Evolutionary conservation across 2,888 invertebrate genomes (phyloP).

Genomic region (Sceliomorpha sp.): DNA sequence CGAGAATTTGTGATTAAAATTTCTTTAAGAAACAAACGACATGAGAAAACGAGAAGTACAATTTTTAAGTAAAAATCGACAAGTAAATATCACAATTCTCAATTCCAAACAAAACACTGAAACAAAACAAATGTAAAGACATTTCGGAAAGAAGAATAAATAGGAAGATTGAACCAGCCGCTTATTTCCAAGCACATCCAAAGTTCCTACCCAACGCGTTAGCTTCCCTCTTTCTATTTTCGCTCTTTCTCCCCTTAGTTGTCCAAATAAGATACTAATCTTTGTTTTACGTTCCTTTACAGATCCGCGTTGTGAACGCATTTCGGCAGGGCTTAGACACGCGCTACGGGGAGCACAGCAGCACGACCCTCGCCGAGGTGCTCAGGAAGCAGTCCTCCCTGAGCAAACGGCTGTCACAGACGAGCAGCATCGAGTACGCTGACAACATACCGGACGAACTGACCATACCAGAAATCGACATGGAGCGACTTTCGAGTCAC

Average conservation of each 20-base stretch:
- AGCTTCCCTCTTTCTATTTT: neutral
- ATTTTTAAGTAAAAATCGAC: too few species aligned
- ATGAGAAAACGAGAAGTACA: too few species aligned
- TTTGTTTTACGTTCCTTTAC: constrained; percentile 80
- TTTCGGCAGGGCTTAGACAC: constrained; percentile 97
- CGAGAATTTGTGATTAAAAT: too few species aligned
- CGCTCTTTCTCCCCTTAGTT: too few species aligned
- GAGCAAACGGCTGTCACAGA: constrained; percentile 94
- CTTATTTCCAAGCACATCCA: neutral
- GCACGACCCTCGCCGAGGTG: constrained; percentile 95
- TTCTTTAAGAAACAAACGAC: too few species aligned
- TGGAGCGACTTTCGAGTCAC: constrained; percentile 94
- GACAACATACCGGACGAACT: constrained; percentile 93
- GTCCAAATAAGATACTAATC: constrained; percentile 29
- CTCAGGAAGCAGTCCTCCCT: constrained; percentile 96
- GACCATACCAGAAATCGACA: constrained; percentile 94
- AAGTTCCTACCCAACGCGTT: neutral
- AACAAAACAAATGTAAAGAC: too few species aligned
- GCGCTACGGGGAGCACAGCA: constrained; percentile 89
- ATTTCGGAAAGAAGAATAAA: too few species aligned
- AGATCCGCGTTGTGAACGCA: constrained; percentile 99
- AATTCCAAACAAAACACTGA: too few species aligned
- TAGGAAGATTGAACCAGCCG: constrained; percentile 37
- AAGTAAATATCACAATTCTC: too few species aligned
- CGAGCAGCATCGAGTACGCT: constrained; percentile 95